phyloP scores from a whole-genome alignment of 2,888 invertebrate genomes.

The Leptinotarsa juncta region DNA sequence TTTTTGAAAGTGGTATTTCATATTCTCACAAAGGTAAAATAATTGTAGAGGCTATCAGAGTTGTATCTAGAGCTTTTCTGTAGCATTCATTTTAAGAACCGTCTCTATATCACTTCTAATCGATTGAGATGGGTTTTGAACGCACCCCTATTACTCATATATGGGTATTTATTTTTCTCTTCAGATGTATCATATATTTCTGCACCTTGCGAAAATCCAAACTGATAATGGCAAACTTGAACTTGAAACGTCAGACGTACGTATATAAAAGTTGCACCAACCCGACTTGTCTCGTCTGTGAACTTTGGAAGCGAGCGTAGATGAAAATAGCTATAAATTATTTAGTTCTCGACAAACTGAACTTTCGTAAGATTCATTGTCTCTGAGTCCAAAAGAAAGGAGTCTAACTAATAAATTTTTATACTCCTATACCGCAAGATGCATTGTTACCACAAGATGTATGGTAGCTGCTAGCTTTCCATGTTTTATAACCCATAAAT shows the following conservation, averaged over 20 bases:
- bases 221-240: background rate
- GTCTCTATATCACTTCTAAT: too few relatives aligned
- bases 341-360: conserved; percentile 48
- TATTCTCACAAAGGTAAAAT: too few relatives aligned
- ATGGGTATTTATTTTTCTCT: too few relatives aligned
- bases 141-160: too few relatives aligned
- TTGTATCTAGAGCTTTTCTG: too few relatives aligned
- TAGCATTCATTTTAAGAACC: too few relatives aligned
- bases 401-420: conserved; percentile 40
- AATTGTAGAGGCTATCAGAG: too few relatives aligned
- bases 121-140: too few relatives aligned
- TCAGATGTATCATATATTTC: too few relatives aligned
- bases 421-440: conserved; percentile 23
- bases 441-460: conserved; percentile 23
- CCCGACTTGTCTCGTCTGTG: background rate
- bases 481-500: conserved; percentile 20
- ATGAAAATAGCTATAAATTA: conserved; percentile 47
- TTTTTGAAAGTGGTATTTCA: too few relatives aligned
- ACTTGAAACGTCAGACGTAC: background rate
- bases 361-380: conserved; percentile 47
- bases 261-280: background rate
- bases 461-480: conserved; percentile 12
- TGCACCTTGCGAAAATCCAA: too few relatives aligned
- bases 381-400: conserved; percentile 39
- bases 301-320: conserved; percentile 15